phyloP scores from a whole-genome alignment of 2,888 invertebrate species.

The Ecdyonurus torrentis region DNA sequence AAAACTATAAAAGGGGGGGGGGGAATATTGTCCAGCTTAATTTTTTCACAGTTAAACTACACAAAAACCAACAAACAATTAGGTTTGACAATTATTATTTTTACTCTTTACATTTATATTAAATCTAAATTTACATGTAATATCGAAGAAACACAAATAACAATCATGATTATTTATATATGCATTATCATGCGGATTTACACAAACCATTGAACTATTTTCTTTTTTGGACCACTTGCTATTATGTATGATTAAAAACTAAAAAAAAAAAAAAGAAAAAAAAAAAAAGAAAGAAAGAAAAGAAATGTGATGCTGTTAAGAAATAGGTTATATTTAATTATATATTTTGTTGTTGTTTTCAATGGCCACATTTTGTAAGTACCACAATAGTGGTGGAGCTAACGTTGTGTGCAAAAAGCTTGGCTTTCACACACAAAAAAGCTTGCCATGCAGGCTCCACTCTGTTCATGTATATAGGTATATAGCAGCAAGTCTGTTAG shows the following conservation, averaged over 20 bases:
- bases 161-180: slow-evolving; percentile 8
- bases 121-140: slow-evolving; percentile 6
- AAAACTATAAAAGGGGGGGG: too few species aligned
- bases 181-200: slow-evolving; percentile 9
- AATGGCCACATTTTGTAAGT: background rate
- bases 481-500: background rate
- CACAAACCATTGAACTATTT: slow-evolving; percentile 9
- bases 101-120: background rate
- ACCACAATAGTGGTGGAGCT: slow-evolving; percentile 8
- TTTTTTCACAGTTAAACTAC: slow-evolving; percentile 4
- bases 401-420: background rate
- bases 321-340: background rate
- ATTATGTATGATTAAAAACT: slow-evolving; percentile 6
- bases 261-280: slow-evolving; percentile 8
- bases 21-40: slow-evolving; percentile 4
- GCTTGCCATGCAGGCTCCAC: background rate
- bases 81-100: slow-evolving; percentile 4
- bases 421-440: slow-evolving; percentile 6
- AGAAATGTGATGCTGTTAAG: background rate
- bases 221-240: slow-evolving; percentile 7
- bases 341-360: background rate
- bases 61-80: slow-evolving; percentile 2
- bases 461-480: background rate
- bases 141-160: slow-evolving; percentile 7
- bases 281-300: background rate